Base-by-base conservation (phyloP, 2,888 invertebrate genomes). In the Ophion slaviceki region DNA sequence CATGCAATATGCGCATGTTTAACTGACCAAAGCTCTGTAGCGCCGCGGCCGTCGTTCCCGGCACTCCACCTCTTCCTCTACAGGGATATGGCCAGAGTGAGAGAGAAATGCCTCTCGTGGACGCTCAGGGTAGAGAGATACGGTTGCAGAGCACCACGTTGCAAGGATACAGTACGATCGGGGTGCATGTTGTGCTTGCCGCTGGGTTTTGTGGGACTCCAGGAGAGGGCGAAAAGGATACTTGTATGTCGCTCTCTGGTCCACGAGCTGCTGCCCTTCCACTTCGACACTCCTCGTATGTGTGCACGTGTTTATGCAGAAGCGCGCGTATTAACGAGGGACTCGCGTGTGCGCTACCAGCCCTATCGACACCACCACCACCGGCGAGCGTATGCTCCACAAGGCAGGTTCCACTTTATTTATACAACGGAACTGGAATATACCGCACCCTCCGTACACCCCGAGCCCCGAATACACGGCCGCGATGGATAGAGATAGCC, bases 1-100 rank as follows among this genome's bases (percentile, higher is more conserved):
- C 93, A 93, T 93, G 93, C 93, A 93, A 93, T 93, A 93, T 93
- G 93, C 93, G 93, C 93, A 93, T 93, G 93, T 93, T 93, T 93
- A 93, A 93, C 93, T 92, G 93, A 92, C 92, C 92, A 91, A 91
- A 92, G 91, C 92, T 90, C 90, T 91, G 91, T 91, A 91, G 89
- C 90, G 88, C 88, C 89, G 80, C 82, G 89, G 87, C 88, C 88
- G 80, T 85, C 83, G 88, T 89, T 88, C 64, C 84, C 82, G 82
- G 80, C 79, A 71, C 84, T 79, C 87, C 85, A 86, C 88, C 70
- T 80, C 88, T 61, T 32, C 59, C 71, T 64, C 80, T 87, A 81
- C 82, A 86, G 86, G 84, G 84, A 85, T 72, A 78, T 79, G 72
- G 72, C 59, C 76, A 85, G 82, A 76, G 79, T 32, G 61, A 68